A percentile compares a stretch with the other conserved stretches of the same genome.
Conservation (phyloP, 2,888 invertebrate species). For the Plebejus anna region DNA sequence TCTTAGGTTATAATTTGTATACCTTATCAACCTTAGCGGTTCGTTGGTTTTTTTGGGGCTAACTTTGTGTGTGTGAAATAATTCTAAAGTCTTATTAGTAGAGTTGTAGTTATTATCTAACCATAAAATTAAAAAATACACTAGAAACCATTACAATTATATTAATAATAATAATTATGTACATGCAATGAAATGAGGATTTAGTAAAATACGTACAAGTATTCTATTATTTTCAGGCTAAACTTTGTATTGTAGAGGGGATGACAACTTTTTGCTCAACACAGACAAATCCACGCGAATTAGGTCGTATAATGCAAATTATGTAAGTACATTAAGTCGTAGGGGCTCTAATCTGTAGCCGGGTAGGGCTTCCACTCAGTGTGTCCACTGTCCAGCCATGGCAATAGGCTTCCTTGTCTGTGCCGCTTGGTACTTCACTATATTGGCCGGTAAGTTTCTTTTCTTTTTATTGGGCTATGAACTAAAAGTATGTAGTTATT, state of each 20-base stretch:
- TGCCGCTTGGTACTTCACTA: slow-evolving; percentile 69
- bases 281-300: not conserved
- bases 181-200: too few species aligned
- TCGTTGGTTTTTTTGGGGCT: too few species aligned
- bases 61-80: too few species aligned
- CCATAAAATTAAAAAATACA: too few species aligned
- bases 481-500: too few species aligned
- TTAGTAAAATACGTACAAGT: too few species aligned
- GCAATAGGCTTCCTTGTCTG: slow-evolving; percentile 63
- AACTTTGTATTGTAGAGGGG: not conserved
- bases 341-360: slow-evolving; percentile 63
- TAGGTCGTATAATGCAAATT: slow-evolving; percentile 50
- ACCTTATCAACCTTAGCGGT: too few species aligned
- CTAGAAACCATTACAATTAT: too few species aligned
- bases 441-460: slow-evolving; percentile 59
- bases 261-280: not conserved
- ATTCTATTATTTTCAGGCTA: too few species aligned
- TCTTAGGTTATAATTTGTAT: not conserved
- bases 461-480: slow-evolving; percentile 14
- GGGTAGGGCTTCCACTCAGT: slow-evolving; percentile 60
- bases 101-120: too few species aligned
- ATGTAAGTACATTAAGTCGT: slow-evolving; percentile 42
- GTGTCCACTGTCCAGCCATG: slow-evolving; percentile 52
- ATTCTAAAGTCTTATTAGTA: too few species aligned
- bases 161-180: too few species aligned